Evolutionary conservation across 1,140 invertebrate genomes (phyloP).

Genomic region (Microplitis mediator): DNA sequence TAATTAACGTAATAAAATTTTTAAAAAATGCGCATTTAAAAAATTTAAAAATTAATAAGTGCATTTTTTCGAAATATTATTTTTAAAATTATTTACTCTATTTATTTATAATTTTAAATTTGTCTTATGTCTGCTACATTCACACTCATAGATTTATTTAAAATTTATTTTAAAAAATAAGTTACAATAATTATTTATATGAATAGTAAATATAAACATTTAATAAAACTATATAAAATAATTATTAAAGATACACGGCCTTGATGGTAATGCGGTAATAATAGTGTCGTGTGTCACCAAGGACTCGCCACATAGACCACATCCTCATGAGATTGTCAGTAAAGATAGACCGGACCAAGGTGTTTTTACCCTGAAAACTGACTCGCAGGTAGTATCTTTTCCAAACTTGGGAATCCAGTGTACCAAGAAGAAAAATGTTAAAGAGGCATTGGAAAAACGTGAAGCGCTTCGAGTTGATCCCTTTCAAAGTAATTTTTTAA

Average conservation of each 20-base stretch:
- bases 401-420: constrained; percentile 92
- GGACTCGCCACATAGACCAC: constrained; percentile 81
- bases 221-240: not conserved
- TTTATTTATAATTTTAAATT: too few relatives aligned
- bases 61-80: too few relatives aligned
- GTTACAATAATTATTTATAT: too few relatives aligned
- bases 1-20: too few relatives aligned
- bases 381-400: constrained; percentile 75
- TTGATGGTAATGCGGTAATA: constrained; percentile 80
- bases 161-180: too few relatives aligned
- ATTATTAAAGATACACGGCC: constrained; percentile 55
- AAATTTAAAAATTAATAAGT: too few relatives aligned
- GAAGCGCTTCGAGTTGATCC: constrained; percentile 88
- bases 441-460: constrained; percentile 75
- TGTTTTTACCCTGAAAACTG: constrained; percentile 81
- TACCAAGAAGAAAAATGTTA: constrained; percentile 90
- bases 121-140: too few relatives aligned
- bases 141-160: too few relatives aligned
- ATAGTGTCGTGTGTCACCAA: constrained; percentile 92
- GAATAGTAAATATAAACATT: too few relatives aligned
- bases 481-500: constrained; percentile 48
- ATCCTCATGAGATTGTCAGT: constrained; percentile 91
- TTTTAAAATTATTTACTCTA: too few relatives aligned
- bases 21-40: too few relatives aligned
- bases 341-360: constrained; percentile 84